Conservation (phyloP, 37 sponge, comb jelly and placozoan species). For the Axinella damicornis region DNA sequence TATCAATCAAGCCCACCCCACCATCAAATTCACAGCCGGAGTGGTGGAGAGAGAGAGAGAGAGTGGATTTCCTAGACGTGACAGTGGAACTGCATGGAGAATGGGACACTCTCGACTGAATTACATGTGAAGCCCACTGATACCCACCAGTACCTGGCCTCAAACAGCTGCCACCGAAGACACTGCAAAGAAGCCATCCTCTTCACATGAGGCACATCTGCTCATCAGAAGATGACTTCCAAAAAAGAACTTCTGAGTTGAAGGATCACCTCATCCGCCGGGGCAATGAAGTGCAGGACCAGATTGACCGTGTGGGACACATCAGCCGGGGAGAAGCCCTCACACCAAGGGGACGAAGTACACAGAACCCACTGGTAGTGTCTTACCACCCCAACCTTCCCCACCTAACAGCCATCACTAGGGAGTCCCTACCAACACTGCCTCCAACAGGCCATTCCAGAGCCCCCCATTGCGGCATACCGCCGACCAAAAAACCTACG, state of each 20-base stretch:
- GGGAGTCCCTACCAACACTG: no score
- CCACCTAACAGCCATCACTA: background rate
- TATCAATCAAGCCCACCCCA: slow-evolving; percentile 10
- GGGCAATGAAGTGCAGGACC: background rate
- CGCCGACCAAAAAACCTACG: slow-evolving; percentile 9
- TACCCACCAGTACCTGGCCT: slow-evolving; percentile 23
- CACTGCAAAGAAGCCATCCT: slow-evolving; percentile 6
- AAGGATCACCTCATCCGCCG: background rate
- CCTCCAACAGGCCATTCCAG: background rate
- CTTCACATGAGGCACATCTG: background rate
- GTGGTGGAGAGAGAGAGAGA: background rate
- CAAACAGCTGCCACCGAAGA: slow-evolving; percentile 25
- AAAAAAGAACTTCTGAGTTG: background rate
- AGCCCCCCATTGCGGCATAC: background rate
- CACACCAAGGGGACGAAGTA: background rate
- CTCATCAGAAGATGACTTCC: background rate
- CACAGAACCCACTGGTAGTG: background rate
- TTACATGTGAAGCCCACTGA: slow-evolving; percentile 25
- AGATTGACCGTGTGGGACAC: background rate
- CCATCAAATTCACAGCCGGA: slow-evolving; percentile 48
- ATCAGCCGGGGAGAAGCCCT: background rate
- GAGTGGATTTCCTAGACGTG: background rate
- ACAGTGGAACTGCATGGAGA: background rate
- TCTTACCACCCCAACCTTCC: background rate
- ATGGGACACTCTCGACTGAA: background rate